These are phyloP conservation scores for Aspiorhynchus laticeps DNA, from an alignment of 2,113 vertebrate species.

Conservation along the genomic window DNA sequence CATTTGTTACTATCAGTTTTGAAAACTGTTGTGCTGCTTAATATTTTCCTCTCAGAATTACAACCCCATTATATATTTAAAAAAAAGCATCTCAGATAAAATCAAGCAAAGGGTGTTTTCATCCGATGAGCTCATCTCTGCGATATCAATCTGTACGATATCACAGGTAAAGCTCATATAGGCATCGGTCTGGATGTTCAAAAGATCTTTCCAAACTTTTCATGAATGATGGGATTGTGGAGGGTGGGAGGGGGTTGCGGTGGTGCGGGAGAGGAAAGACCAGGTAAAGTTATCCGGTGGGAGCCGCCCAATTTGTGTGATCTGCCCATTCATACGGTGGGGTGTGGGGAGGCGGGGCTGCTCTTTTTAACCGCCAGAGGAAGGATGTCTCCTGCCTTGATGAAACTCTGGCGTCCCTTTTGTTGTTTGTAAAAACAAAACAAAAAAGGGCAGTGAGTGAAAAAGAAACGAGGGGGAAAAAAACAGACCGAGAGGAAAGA, in stretches of 20 bases:
- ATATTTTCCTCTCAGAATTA: neutral
- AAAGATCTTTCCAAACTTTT: conserved; percentile 4
- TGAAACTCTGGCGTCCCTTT: conserved; percentile 71
- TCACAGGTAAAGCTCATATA: neutral
- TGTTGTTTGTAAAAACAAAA: conserved; percentile 73
- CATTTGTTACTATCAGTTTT: neutral
- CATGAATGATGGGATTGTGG: conserved; percentile 54
- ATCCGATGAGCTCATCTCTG: conserved; percentile 9
- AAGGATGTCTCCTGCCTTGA: conserved; percentile 68
- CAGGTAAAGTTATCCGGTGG: conserved; percentile 66
- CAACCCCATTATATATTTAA: neutral
- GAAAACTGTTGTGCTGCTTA: neutral
- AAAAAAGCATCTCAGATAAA: neutral
- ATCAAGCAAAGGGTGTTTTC: neutral
- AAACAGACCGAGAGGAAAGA: conserved; percentile 57
- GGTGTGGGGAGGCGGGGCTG: conserved; percentile 58
- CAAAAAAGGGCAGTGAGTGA: conserved; percentile 62
- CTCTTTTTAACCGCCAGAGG: conserved; percentile 63
- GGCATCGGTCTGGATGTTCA: conserved; percentile 19
- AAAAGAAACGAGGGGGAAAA: conserved; percentile 50
- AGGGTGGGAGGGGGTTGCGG: conserved; percentile 24
- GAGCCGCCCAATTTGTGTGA: conserved; percentile 62
- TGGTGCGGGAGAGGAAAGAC: conserved; percentile 58
- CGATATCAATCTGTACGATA: conserved; percentile 23
- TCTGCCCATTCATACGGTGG: conserved; percentile 67